phyloP scores from a whole-genome alignment of 2,888 invertebrate genomes.

The Teleogryllus oceanicus region DNA sequence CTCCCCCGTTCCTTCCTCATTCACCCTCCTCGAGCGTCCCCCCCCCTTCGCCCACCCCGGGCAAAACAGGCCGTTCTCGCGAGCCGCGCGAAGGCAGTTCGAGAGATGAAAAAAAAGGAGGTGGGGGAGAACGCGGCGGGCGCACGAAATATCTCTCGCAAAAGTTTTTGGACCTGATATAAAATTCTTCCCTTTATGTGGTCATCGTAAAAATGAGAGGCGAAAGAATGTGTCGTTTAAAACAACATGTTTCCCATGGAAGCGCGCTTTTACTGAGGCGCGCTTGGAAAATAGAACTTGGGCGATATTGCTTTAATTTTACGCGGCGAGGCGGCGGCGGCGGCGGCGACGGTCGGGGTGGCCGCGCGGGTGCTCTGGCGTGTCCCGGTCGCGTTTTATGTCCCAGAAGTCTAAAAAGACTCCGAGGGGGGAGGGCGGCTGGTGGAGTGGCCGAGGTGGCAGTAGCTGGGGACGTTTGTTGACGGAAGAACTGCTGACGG shows the following conservation, averaged over 20 bases:
- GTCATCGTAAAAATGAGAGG: slow-evolving; percentile 18
- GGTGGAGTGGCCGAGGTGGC: too few species aligned
- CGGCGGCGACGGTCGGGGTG: neutral
- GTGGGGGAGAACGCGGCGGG: neutral
- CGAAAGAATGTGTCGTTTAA: slow-evolving; percentile 7
- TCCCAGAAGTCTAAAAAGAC: too few species aligned
- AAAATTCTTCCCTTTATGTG: slow-evolving; percentile 18
- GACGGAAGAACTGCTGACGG: too few species aligned
- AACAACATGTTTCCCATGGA: neutral
- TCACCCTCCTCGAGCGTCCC: neutral
- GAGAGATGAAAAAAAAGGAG: neutral
- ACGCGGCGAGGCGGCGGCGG: neutral
- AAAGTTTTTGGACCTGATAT: neutral
- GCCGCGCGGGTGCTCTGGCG: neutral
- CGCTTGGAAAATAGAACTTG: neutral
- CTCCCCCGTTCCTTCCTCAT: neutral
- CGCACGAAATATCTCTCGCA: neutral
- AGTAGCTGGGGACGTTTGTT: too few species aligned
- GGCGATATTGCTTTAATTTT: slow-evolving; percentile 4
- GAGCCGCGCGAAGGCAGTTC: too few species aligned
- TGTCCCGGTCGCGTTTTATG: too few species aligned
- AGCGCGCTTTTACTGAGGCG: neutral
- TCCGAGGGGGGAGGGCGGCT: too few species aligned
- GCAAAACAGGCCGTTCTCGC: too few species aligned
- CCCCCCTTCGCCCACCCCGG: too few species aligned